Evolutionary conservation across 2,797 vertebrate genomes (phyloP), one percentile per base, ranked within the genome.

Genomic region (Meda fulgida): DNA sequence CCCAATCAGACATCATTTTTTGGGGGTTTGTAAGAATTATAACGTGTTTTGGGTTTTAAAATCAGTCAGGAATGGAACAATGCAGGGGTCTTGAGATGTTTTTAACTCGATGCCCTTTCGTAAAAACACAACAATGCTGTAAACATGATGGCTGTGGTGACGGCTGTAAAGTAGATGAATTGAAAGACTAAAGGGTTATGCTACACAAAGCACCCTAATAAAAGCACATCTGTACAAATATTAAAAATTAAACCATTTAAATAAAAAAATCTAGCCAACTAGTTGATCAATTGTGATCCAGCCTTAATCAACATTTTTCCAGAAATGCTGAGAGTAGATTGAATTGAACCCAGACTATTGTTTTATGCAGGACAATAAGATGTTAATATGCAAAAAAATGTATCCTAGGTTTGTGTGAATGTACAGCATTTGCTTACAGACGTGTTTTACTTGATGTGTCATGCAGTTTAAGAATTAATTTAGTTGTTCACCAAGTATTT

Each of bases 351-450:
- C 69, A 29, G 51, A 72, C 31, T 40, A 23, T 63, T 63, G 14
- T 29, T 60, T 21, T n/a, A 60, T 63, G 26, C 7, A 46, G 19
- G 55, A 72, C 36, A 78, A 14, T 26, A 63, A 5, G n/a, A 63
- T 29, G 8, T 29, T 29, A 63, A 63, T n/a, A 43, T 71, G 13
- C 36, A 16, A n/a, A 71, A n/a, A 43, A 48, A 16, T 2, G 14
- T 11, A 48, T 26, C 19, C 7, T 31, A 66, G 60, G 38, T 66
- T 79, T 79, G 40, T 66, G 71, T 48, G 43, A 73, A 73, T 72
- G 40, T 29, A 29, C 40, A 46, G 16, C 2, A n/a, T 21, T 40
- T 73, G 60, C 38, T 43, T 79, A 14, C 26, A 79, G 40, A 16
- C 26, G 1, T 34, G 60, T 38, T 78, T 78, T 18, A 40, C 31